Conservation (phyloP, 92 coral and sea anemone genomes). For the Parazoanthus atlanticus region DNA sequence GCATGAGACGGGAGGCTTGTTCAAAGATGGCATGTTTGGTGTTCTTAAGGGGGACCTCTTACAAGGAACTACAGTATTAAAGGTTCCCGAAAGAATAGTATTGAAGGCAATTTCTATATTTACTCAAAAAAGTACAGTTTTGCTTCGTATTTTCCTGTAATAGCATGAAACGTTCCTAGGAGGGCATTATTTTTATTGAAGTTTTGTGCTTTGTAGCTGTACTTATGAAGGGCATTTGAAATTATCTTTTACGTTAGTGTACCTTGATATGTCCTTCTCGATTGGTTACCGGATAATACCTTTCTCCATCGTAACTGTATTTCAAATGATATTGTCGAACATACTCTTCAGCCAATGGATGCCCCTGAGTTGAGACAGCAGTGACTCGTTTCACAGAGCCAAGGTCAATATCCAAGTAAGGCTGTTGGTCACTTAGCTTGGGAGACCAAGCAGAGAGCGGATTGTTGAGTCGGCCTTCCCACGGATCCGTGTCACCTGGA, state of each 20-base stretch:
- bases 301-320: slow-evolving; percentile 51
- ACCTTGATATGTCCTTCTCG: slow-evolving; percentile 12
- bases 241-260: not conserved
- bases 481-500: slow-evolving; percentile 43
- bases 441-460: slow-evolving; percentile 67
- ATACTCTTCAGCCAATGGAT: slow-evolving; percentile 51
- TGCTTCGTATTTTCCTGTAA: not conserved
- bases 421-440: slow-evolving; percentile 23
- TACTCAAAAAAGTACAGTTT: not conserved
- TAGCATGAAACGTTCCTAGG: not conserved
- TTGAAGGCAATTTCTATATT: too few species aligned
- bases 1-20: too few species aligned
- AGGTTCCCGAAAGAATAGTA: too few species aligned
- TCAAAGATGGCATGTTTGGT: too few species aligned
- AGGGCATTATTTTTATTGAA: not conserved
- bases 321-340: slow-evolving; percentile 51
- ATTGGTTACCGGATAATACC: slow-evolving; percentile 4
- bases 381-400: slow-evolving; percentile 50
- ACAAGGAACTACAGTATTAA: too few species aligned
- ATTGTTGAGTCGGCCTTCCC: slow-evolving; percentile 56
- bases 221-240: not conserved
- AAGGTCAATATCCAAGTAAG: slow-evolving; percentile 55
- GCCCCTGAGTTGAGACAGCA: slow-evolving; percentile 71
- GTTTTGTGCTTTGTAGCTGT: not conserved
- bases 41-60: too few species aligned